A percentile compares a stretch with the other conserved stretches of the same genome.
Conservation (phyloP, 2,113 vertebrate genomes). For the Pollimyrus isidori region DNA sequence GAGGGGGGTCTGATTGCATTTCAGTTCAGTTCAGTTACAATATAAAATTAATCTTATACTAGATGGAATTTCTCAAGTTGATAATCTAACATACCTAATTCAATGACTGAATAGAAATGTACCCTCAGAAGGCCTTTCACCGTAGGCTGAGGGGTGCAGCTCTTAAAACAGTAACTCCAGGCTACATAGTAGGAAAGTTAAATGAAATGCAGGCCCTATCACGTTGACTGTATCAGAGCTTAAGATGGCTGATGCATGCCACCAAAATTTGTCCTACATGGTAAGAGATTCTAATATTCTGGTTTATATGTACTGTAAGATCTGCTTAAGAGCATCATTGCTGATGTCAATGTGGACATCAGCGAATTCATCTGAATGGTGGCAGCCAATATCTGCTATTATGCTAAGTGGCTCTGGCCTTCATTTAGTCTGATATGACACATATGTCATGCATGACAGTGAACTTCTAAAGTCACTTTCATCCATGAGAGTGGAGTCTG, state of each 20-base stretch:
- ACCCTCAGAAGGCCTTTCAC: neutral
- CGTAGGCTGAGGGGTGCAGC: neutral
- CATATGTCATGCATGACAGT: neutral
- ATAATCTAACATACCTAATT: neutral
- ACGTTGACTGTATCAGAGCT: neutral
- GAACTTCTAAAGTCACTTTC: neutral
- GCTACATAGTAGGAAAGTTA: neutral
- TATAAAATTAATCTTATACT: neutral
- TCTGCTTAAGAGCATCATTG: neutral
- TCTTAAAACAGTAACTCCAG: neutral
- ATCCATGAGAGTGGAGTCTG: neutral
- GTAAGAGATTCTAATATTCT: neutral
- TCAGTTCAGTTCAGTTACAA: neutral
- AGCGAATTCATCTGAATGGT: neutral
- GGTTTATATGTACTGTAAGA: neutral
- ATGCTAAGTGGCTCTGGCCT: neutral
- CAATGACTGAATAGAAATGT: neutral
- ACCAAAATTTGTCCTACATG: neutral
- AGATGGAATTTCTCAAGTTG: neutral
- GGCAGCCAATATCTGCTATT: neutral
- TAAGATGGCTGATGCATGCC: neutral
- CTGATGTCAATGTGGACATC: neutral
- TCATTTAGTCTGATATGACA: neutral
- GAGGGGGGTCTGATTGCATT: neutral
- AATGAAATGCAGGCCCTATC: neutral